phyloP scores from a whole-genome alignment of 92 coral and sea anemone species.

The Phymanthus crucifer region DNA sequence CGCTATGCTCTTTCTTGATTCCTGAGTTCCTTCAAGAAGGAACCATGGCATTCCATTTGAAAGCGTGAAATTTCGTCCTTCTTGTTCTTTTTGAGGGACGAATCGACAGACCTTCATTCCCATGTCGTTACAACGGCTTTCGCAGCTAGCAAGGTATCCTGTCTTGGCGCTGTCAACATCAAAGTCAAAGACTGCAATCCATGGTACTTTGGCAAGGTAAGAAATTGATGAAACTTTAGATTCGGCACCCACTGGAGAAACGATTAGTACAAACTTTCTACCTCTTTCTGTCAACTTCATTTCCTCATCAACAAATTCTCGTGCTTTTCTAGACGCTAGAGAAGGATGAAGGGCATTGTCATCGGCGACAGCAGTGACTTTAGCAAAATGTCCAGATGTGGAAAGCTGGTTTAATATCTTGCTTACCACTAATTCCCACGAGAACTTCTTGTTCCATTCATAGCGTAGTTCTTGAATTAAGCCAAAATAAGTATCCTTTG shows the following conservation, averaged over 20 bases:
- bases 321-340: slow-evolving; percentile 31
- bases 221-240: slow-evolving; percentile 26
- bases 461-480: slow-evolving; percentile 34
- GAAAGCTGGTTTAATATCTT: slow-evolving; percentile 27
- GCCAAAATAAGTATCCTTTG: slow-evolving; percentile 31
- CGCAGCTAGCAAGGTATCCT: slow-evolving; percentile 53
- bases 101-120: slow-evolving; percentile 57
- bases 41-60: slow-evolving; percentile 72
- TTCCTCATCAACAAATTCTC: slow-evolving; percentile 20
- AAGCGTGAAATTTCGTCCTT: slow-evolving; percentile 11
- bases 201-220: slow-evolving; percentile 48
- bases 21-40: slow-evolving; percentile 48
- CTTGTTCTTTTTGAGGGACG: slow-evolving; percentile 45
- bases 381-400: slow-evolving; percentile 25
- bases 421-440: slow-evolving; percentile 47
- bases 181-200: slow-evolving; percentile 69
- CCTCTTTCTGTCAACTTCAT: slow-evolving; percentile 38
- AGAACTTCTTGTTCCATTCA: slow-evolving; percentile 53
- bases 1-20: slow-evolving; percentile 21
- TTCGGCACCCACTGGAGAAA: slow-evolving; percentile 51
- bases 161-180: slow-evolving; percentile 42
- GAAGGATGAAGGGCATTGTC: neutral
- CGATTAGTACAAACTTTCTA: slow-evolving; percentile 35
- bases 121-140: slow-evolving; percentile 28
- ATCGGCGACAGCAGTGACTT: neutral